Evolutionary conservation across 2,113 vertebrate genomes (phyloP), one percentile per base, ranked within the genome.

Genomic region (Tympanuchus pallidicinctus): DNA sequence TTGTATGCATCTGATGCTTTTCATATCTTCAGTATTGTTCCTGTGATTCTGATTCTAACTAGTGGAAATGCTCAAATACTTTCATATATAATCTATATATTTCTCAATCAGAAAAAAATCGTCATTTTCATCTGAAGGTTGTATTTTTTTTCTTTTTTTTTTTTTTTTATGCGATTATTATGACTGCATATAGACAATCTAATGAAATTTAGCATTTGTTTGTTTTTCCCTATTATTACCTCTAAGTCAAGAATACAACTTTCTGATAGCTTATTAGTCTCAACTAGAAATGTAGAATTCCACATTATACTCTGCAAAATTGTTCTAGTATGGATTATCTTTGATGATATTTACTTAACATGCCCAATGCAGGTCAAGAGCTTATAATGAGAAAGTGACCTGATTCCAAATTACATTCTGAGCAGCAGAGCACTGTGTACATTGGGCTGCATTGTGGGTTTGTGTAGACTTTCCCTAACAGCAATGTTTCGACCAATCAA

Each of bases 291-390:
- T 47, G 14, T 70, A n/a, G 34, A 60, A 80, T 89, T 63, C 40
- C 40, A 73, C 40, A 25, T 59, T 78, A 65, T 4, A 52, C 17
- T 59, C 71, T 65, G 38, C 25, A 72, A 56, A 18, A 81, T 57
- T 90, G 67, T 90, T 86, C 21, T 47, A 65, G 38, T 1, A 88
- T 80, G 47, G 50, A 84, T 93, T 94, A 77, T 84, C 64, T 94
- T 73, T 70, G 10, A 79, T 45, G 10, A 45, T 89, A 87, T 90
- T 90, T 88, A 63, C 45, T 72, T 87, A 66, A 64, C 1, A 0
- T 64, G 59, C 8, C 48, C 12, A 88, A 54, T 57, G 67, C 18
- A 85, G 61, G 57, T 81, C 20, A 10, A 92, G 96, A 82, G 24
- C 34, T 90, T 36, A 66, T 88, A 72, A 69, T 9, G 45, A 78